Base-by-base conservation (phyloP, 1,140 invertebrate genomes). In the Euschistus heros region DNA sequence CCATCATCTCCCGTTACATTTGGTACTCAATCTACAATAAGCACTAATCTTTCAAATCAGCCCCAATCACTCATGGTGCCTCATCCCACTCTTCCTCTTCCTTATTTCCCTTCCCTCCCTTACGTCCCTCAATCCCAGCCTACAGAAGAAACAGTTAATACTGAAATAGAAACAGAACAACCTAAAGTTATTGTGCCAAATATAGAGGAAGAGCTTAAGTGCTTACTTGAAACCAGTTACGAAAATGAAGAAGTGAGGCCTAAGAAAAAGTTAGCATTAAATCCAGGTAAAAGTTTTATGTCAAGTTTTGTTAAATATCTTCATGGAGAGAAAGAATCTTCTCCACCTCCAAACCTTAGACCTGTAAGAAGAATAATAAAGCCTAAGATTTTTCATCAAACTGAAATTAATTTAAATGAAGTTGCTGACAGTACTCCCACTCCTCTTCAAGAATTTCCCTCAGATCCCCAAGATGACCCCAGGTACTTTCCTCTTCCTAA, bases 141-240 rank as follows among this genome's bases (percentile, higher is more conserved):
- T 50, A 27, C 27, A 33, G 20, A 63, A 64, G 26, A 37, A 42
- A 14, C 64, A 55, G 60, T 24, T 24, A 46, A 46, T 15, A 27
- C 59, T 46, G 55, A 22, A 24, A 22, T 55, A 15, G 78, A 80
- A 71, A 84, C 86, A 68, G 84, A 86, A 72, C 82, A 84, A 74
- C 85, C 86, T 66, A 86, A 89, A 79, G 87, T 90, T 69, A 86
- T 89, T 70, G 87, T 89, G 70, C 87, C 87, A 67, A 88, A 89
- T 79, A 89, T 91, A 75, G 87, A 89, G 75, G 87, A 91, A 77
- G 88, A 91, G 78, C 77, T 90, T 72, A 85, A 84, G 74, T 89
- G 87, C 76, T 77, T 91, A 74, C 78, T 80, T 74, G 81, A 83
- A 74, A 52, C 47, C 15, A 24, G 14, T 52, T 30, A 22, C 50